Evolutionary conservation across 1,140 invertebrate genomes (phyloP), one percentile per base, ranked within the genome.

Genomic region (honey bee (Apis mellifera)): DNA sequence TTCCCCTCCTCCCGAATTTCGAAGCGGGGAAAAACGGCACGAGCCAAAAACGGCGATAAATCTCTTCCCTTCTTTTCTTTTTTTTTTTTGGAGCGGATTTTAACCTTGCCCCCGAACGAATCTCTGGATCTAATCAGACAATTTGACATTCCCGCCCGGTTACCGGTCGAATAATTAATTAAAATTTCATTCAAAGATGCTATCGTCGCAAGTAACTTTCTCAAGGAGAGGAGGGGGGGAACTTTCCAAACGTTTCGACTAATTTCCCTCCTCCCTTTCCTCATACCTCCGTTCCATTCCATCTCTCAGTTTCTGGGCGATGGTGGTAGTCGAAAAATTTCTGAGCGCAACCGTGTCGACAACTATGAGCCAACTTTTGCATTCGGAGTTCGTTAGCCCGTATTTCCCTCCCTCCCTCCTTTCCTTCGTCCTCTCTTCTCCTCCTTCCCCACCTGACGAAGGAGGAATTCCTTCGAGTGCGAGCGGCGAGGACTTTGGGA

Each of bases 291-390:
- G 2, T 60, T 19, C 71, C 71, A n/a, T 23, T 59, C 26, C 54
- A n/a, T 72, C 23, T 72, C 23, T 23, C 26, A 12, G 32, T 17
- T 19, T 4, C 54, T 32, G 17, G 72, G 9, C 12, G 62, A 42
- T 32, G 76, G 84, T 82, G 85, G n/a, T 55, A 65, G 75, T 78
- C 55, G 42, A 70, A 81, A 86, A 86, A 86, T 54, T 74, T 65
- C 42, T 7, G 55, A 55, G 52, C 68, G 73, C 52, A 62, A 65
- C 48, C 50, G 54, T 42, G 85, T 73, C 83, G 86, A 84, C 85
- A 78, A 87, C 82, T 81, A 78, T 78, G 83, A 86, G 82, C 84
- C 52, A 86, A 87, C 82, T 87, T 87, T 87, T 42, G 64, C 69
- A 42, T 65, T 59, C 59, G 60, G 32, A 66, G 76, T 83, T 79